phyloP scores from a whole-genome alignment of 2,888 invertebrate genomes.

The Leptinotarsa peninsularis region DNA sequence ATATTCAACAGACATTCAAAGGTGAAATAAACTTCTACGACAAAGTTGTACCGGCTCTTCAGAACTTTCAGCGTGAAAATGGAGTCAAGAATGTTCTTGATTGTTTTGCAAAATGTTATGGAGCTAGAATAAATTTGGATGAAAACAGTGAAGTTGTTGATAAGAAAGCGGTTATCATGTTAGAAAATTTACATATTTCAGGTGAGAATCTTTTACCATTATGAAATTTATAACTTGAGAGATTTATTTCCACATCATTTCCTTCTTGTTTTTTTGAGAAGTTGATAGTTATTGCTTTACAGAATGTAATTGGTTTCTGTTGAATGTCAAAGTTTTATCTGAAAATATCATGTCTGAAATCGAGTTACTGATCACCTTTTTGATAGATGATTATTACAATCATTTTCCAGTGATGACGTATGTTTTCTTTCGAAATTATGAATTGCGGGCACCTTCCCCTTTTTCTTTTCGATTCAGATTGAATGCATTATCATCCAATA shows the following conservation, averaged over 20 bases:
- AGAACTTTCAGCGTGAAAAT: conserved; percentile 63
- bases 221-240: not conserved
- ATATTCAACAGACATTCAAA: conserved; percentile 66
- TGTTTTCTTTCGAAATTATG: too few species aligned
- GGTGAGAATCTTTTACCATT: conserved; percentile 22
- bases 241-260: not conserved
- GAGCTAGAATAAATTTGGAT: conserved; percentile 53
- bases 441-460: too few species aligned
- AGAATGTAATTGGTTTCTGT: too few species aligned
- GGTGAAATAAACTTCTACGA: conserved; percentile 69
- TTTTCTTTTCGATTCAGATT: too few species aligned
- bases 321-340: too few species aligned
- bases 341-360: too few species aligned
- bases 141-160: conserved; percentile 60
- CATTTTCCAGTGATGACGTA: too few species aligned
- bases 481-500: too few species aligned
- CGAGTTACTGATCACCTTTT: too few species aligned
- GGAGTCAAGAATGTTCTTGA: conserved; percentile 62
- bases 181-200: conserved; percentile 66
- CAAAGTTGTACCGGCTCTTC: conserved; percentile 64
- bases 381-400: too few species aligned
- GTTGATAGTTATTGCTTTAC: too few species aligned
- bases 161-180: conserved; percentile 67
- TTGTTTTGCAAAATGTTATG: conserved; percentile 66
- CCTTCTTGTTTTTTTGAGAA: too few species aligned